Evolutionary conservation across 2,888 invertebrate species (phyloP), one percentile per base, ranked within the genome.

Genomic region (Dichetophora obliterata): DNA sequence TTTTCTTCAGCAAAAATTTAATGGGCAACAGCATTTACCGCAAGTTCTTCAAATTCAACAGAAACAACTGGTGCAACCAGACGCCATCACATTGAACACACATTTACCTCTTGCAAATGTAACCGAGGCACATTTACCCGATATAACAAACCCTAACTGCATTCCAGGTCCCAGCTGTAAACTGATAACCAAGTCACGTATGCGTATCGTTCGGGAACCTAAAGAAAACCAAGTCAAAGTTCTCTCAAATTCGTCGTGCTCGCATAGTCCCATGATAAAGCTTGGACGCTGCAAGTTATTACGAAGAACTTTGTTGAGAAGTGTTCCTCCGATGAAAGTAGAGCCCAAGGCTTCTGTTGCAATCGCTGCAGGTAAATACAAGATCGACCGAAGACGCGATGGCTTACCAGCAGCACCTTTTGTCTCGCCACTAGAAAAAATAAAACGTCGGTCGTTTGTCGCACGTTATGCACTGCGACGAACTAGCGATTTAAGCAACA

Each of bases 1-100:
- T 27, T 89, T 90, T 77, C 74, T 89, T 22, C 81, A 82, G 65
- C 83, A 81, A 3, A 84, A 43, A 89, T 90, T 86, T 90, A 91
- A 84, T 83, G 86, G 79, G 73, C 79, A 72, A 75, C 81, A 79
- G 24, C 79, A 37, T 70, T 70, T 52, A 31, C 75, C 68, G 54
- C 75, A 66, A 50, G n/a, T 48, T 0, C 22, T 65, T 65, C 75
- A 80, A 48, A 75, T 78, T 54, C 70, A 78, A 14, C 77, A 78
- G 14, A 75, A 69, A 16, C 68, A 78, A 52, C 75, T 63, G 27
- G 71, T 78, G 16, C 80, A 79, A 5, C 70, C 43, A 11, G 43
- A 43, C 2, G 11, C 14, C 43, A 11, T 43, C 11, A 43, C 43
- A 14, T 6, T 43, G 43, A 43, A 43, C 43, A 43, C 43, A 11